Base-by-base conservation (phyloP, 2,113 vertebrate species). In the Microcebus murinus region DNA sequence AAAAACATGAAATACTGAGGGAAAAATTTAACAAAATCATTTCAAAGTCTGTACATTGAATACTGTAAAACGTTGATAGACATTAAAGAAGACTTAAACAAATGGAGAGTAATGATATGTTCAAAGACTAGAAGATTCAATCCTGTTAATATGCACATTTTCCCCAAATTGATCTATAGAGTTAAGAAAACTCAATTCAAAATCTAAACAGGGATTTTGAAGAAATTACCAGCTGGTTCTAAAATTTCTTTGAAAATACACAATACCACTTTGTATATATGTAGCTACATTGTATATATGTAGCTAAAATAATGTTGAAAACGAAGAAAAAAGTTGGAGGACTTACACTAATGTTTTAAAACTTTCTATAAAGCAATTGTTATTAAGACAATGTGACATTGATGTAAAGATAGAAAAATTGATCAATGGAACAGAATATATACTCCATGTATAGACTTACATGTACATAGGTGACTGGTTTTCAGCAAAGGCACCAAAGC, bases 11-110 rank as follows among this genome's bases (percentile, higher is more conserved):
- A 77, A 25, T 34, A 52, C 18, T 45, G 57, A 82, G 14, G 25
- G 74, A 82, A 71, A 95, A 39, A 63, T 34, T 68, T 71, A 59
- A 71, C 63, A 42, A 89, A 91, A 84, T 50, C 61, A 57, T 94
- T 39, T 29, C 10, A 92, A 90, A 36, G 4, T 70, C 61, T 59
- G 2, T 45, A 31, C 70, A 45, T 17, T 77, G 57, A 94, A 73
- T 39, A 67, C 25, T 67, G 34, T 3, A 89, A 84, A 90, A 29
- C 36, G 48, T 77, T 91, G 21, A 81, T 34, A 73, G 9, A 48
- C 23, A 71, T 63, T 39, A 65, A 94, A 83, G 48, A 42, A 31
- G 55, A 86, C 20, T 61, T 76, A 61, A 77, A 61, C 31, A 90
- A 85, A 92, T 29, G 15, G 20, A 76, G 23, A 48, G 7, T 29